Evolutionary conservation across 2,888 invertebrate genomes (phyloP).

Genomic region (Junonia oenone): DNA sequence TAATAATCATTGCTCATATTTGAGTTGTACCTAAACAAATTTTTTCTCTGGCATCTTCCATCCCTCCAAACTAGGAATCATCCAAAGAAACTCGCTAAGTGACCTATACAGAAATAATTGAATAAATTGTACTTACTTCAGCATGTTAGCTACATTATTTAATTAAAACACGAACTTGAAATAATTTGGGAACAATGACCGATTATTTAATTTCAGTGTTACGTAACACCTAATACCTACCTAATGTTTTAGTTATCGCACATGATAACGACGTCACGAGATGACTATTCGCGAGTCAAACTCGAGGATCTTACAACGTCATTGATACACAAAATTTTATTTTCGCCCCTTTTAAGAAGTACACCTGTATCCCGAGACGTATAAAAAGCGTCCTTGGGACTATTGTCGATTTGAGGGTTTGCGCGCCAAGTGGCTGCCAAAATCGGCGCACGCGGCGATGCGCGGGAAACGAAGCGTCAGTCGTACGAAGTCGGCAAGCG

Average conservation of each 20-base stretch:
- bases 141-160: background rate
- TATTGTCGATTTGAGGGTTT: slow-evolving; percentile 58
- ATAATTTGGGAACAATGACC: background rate
- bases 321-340: slow-evolving; percentile 30
- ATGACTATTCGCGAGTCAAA: slow-evolving; percentile 33
- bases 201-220: background rate
- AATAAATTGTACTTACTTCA: background rate
- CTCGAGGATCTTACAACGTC: slow-evolving; percentile 24
- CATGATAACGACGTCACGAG: slow-evolving; percentile 2
- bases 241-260: slow-evolving; percentile 36
- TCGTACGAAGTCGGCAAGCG: slow-evolving; percentile 47
- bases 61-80: too few species aligned
- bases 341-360: slow-evolving; percentile 53
- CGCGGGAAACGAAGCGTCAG: slow-evolving; percentile 63
- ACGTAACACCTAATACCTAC: slow-evolving; percentile 7
- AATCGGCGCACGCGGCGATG: slow-evolving; percentile 61
- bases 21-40: too few species aligned
- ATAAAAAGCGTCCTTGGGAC: slow-evolving; percentile 74
- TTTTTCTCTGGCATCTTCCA: too few species aligned
- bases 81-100: too few species aligned
- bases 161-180: background rate
- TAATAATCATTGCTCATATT: too few species aligned
- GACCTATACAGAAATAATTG: background rate
- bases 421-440: slow-evolving; percentile 76
- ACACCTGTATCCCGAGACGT: slow-evolving; percentile 64